Conservation (phyloP, 2,888 invertebrate species). For the Pheosia gnoma region DNA sequence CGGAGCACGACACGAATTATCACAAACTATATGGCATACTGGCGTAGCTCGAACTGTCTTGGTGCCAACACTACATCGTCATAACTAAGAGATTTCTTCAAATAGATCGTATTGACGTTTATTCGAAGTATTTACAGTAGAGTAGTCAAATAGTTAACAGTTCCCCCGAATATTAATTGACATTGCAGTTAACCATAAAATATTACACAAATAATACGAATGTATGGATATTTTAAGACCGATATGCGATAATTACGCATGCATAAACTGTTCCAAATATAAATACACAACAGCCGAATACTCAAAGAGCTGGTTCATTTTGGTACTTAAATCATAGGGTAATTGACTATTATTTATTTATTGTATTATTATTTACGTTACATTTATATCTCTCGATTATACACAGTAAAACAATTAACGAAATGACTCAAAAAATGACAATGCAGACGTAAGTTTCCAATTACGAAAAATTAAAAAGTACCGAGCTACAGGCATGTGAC, state of each 20-base stretch:
- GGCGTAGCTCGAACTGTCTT: slow-evolving; percentile 33
- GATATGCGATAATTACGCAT: background rate
- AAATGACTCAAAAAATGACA: too few relatives aligned
- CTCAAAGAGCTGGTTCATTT: too few relatives aligned
- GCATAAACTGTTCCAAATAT: background rate
- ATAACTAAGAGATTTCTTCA: slow-evolving; percentile 19
- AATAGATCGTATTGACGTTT: slow-evolving; percentile 16
- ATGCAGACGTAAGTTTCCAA: too few relatives aligned
- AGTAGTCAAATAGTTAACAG: background rate
- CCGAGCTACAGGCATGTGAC: too few relatives aligned
- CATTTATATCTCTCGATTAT: too few relatives aligned
- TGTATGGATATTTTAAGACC: background rate
- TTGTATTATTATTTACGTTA: too few relatives aligned
- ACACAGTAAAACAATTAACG: too few relatives aligned
- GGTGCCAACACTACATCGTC: slow-evolving; percentile 24
- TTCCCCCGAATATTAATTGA: background rate
- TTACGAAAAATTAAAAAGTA: too few relatives aligned
- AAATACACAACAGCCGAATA: too few relatives aligned
- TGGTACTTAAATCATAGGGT: too few relatives aligned
- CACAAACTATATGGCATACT: slow-evolving; percentile 43
- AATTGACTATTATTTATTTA: too few relatives aligned
- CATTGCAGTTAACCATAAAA: background rate
- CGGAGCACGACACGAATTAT: slow-evolving; percentile 30
- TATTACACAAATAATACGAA: background rate
- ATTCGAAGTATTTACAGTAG: slow-evolving; percentile 13